Evolutionary conservation across 2,888 invertebrate species (phyloP), one percentile per base, ranked within the genome.

Genomic region (Magallana nippona): DNA sequence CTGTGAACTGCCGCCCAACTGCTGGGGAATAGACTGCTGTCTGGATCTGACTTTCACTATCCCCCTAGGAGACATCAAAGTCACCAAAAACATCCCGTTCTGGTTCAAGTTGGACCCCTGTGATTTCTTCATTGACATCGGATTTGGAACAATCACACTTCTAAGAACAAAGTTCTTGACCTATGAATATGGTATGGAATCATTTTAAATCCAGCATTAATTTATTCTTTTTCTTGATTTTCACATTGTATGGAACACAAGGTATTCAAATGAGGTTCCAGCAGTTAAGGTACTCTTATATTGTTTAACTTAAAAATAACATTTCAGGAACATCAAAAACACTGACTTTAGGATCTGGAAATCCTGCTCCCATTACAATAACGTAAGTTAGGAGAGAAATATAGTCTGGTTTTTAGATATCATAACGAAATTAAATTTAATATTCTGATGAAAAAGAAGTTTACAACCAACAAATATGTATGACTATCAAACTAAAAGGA

Each of bases 1-100:
- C 10, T 85, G 85, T 79, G 81, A 81, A 55, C 71, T 85, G 79
- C 83, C 85, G 11, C 5, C 62, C 1, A 82, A 79, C 55, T 85
- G 85, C 63, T 63, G 58, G 27, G 85, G 85, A 10, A 55, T 83
- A n/a, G 62, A 81, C 10, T 85, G 85, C 63, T 85, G 85, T 58
- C 44, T 85, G 27, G 83, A 85, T 55, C 78, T 85, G 2, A 32
- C 55, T 0, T 85, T 85, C 44, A 81, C 78, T 17, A 44, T 85
- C 10, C 85, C 85, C 11, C 56, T 85, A 44, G 85, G 85, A 22
- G 81, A 79, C 11, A 55, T 71, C 22, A 58, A 27, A 11, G 60
- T 85, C 10, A 79, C 77, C 15, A 78, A 56, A 44, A 78, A 83
- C 32, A 83, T 85, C 22, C 85, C 85, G 0, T 85, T 85, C 82